Base-by-base conservation (phyloP, 1,140 invertebrate genomes). In the Danaus plexippus region DNA sequence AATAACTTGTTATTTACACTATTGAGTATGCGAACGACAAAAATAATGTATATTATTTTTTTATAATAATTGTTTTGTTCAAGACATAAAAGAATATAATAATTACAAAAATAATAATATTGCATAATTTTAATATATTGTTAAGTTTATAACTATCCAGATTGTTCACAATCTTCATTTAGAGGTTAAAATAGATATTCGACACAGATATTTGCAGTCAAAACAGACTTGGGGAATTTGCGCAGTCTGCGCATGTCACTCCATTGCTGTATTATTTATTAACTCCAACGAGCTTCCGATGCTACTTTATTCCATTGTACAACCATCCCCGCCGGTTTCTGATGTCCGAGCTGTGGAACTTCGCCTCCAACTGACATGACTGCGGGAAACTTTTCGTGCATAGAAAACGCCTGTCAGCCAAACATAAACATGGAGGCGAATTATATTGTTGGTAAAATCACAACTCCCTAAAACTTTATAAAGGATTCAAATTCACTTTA, bases 291-390 rank as follows among this genome's bases (percentile, higher is more conserved):
- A 85, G 83, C 75, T 79, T 86, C 80, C 80, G 80, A 86, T 86
- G 78, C 77, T 86, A 78, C 80, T 86, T 83, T 86, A 84, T 86
- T 80, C 80, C 67, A 86, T 85, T 86, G 83, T 85, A 75, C 65
- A 80, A 76, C 74, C 79, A 83, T 71, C 73, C 64, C 69, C 73
- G 64, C 63, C 67, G 72, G 71, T 67, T 75, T 70, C 76, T 81
- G 74, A 78, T 81, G 80, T 83, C 80, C 80, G 74, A 77, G 69
- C 61, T 60, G 61, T 66, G 70, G 74, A 84, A 74, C 73, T 84
- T 78, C 63, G 58, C 67, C 50, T 18, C 63, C 57, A 63, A 78
- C 79, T 79, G 76, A 81, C 79, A 78, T 69, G 65, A 71, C 69
- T 69, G 65, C 57, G 66, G 66, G 68, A 74, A 85, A 85, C 77